A percentile compares a stretch with the other conserved stretches of the same genome.
Conservation (phyloP, 2,797 vertebrate species). For the Brachyalestes nurse region DNA sequence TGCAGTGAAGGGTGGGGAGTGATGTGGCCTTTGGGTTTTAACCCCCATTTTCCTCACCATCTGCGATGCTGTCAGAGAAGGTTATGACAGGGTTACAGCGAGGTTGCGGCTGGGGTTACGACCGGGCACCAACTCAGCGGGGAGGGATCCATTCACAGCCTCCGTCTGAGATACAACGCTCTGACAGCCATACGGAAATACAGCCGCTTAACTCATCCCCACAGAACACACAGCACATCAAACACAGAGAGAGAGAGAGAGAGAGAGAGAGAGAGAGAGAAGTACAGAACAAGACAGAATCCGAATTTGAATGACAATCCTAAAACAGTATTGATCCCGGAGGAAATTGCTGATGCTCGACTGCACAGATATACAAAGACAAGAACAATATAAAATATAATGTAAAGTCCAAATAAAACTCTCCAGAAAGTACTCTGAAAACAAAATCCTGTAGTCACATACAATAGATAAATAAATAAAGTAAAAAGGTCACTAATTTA, state of each 20-base stretch:
- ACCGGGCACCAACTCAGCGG: constrained; percentile 53
- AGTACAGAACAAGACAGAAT: background rate
- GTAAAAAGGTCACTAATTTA: too few species aligned
- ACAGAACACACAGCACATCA: constrained; percentile 39
- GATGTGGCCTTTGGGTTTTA: constrained; percentile 63
- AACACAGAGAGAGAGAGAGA: constrained; percentile 17
- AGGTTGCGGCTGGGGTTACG: constrained; percentile 53
- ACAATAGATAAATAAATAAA: too few species aligned
- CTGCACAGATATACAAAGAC: too few species aligned
- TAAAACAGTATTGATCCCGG: too few species aligned
- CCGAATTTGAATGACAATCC: background rate
- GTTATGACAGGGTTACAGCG: constrained; percentile 60
- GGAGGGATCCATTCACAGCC: constrained; percentile 49
- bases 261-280: background rate
- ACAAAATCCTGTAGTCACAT: too few species aligned
- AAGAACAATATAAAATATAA: too few species aligned
- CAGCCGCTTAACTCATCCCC: constrained; percentile 24
- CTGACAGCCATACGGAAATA: constrained; percentile 58
- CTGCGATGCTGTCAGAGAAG: constrained; percentile 64
- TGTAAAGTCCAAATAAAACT: too few species aligned
- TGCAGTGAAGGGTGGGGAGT: constrained; percentile 44
- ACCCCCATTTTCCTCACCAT: constrained; percentile 64
- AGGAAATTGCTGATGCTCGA: too few species aligned
- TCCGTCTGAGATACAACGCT: constrained; percentile 37
- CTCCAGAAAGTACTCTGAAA: too few species aligned